phyloP scores from a whole-genome alignment of 2,888 invertebrate genomes.

The Drosophila pegasa region DNA sequence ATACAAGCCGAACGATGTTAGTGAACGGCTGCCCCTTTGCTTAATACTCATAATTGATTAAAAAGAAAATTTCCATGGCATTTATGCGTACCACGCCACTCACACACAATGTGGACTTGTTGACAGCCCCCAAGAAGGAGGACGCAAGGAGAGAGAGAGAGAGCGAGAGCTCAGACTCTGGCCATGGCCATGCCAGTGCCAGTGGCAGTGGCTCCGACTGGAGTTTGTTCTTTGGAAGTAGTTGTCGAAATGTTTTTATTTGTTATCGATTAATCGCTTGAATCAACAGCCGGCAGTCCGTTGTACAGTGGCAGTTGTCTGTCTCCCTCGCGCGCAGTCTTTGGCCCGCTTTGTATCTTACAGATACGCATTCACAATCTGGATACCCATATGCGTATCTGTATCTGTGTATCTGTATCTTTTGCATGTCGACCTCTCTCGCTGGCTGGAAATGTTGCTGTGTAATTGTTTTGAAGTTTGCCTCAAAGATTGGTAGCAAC shows the following conservation, averaged over 20 bases:
- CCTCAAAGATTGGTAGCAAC: constrained; percentile 76
- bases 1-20: constrained; percentile 32
- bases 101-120: constrained; percentile 77
- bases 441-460: constrained; percentile 71
- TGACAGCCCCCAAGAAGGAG: constrained; percentile 58
- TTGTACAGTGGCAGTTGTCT: constrained; percentile 56
- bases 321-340: constrained; percentile 6
- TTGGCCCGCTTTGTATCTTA: constrained; percentile 22
- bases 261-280: constrained; percentile 80
- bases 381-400: constrained; percentile 2
- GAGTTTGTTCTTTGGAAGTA: constrained; percentile 71
- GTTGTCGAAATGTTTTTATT: constrained; percentile 81
- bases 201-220: constrained; percentile 13
- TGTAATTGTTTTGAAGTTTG: constrained; percentile 80
- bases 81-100: constrained; percentile 80
- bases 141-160: too few relatives aligned
- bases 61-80: constrained; percentile 81
- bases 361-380: constrained; percentile 32
- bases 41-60: constrained; percentile 79
- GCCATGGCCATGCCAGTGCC: not conserved
- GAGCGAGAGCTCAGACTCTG: not conserved
- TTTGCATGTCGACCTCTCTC: constrained; percentile 50
- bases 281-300: constrained; percentile 66
- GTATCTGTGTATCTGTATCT: constrained; percentile 33
- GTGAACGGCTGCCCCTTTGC: constrained; percentile 57